These are phyloP conservation scores for Caenorhabditis sp. DNA, from an alignment of 2,888 invertebrate species.

Conservation along the genomic window DNA sequence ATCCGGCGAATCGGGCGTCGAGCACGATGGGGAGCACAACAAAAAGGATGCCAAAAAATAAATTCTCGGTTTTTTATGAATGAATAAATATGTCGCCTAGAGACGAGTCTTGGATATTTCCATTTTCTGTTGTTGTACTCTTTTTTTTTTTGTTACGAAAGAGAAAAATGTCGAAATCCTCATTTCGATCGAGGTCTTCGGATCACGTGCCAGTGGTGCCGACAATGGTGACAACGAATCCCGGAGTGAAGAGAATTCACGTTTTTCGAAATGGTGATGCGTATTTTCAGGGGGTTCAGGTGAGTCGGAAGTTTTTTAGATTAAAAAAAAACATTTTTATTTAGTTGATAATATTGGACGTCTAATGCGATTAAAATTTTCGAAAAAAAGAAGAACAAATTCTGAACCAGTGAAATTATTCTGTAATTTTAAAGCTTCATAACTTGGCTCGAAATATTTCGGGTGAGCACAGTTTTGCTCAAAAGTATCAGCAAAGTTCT, in stretches of 20 bases:
- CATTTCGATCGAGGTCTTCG: slow-evolving; percentile 34
- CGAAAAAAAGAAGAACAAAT: no score
- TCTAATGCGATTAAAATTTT: no score
- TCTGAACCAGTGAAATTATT: no score
- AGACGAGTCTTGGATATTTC: no score
- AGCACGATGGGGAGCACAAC: slow-evolving; percentile 4
- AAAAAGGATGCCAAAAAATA: slow-evolving; percentile 12
- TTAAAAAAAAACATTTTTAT: background rate
- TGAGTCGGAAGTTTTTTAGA: no score
- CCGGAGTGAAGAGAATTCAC: slow-evolving; percentile 31
- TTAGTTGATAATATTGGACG: background rate
- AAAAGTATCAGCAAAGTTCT: no score
- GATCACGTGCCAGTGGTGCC: slow-evolving; percentile 39
- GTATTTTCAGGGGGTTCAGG: slow-evolving; percentile 36
- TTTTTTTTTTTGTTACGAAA: background rate
- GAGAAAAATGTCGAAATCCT: slow-evolving; percentile 9
- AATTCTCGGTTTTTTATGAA: slow-evolving; percentile 2
- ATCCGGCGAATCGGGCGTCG: slow-evolving; percentile 5
- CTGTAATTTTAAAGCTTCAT: no score
- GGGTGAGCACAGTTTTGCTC: no score
- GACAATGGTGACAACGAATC: slow-evolving; percentile 29
- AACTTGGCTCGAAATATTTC: no score
- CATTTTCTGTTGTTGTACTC: no score
- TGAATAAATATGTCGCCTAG: slow-evolving; percentile 3
- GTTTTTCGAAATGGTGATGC: slow-evolving; percentile 35